Conservation (phyloP, 1,140 invertebrate genomes). For the Drosophila tristis region DNA sequence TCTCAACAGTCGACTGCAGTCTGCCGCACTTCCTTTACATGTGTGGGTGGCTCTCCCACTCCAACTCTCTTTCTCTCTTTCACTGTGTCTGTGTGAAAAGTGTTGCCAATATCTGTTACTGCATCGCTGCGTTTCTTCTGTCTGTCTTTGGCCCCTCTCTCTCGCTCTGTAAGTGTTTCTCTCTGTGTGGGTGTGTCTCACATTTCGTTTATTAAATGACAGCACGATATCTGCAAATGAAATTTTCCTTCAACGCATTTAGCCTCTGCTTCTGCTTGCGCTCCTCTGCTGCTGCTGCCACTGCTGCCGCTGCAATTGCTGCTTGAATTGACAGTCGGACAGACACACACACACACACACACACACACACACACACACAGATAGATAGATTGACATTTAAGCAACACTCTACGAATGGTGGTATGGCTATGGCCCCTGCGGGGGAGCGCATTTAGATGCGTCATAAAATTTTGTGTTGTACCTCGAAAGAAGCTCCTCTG, state of each 20-base stretch:
- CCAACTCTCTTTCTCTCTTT: not conserved
- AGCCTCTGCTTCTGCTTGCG: slow-evolving; percentile 47
- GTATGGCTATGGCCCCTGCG: slow-evolving; percentile 20
- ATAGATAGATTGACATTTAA: slow-evolving; percentile 80
- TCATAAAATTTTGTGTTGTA: slow-evolving; percentile 77
- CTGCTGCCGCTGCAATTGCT: slow-evolving; percentile 65
- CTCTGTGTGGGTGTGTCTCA: slow-evolving; percentile 42
- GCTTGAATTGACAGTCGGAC: slow-evolving; percentile 78
- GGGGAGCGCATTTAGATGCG: slow-evolving; percentile 68
- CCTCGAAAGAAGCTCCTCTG: not conserved
- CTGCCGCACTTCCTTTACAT: slow-evolving; percentile 70
- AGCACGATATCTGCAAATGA: slow-evolving; percentile 84
- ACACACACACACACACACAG: not conserved
- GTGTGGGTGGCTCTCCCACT: slow-evolving; percentile 17
- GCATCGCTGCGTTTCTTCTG: slow-evolving; percentile 70
- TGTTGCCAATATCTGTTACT: slow-evolving; percentile 82
- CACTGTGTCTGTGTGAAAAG: slow-evolving; percentile 62
- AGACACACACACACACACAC: not conserved
- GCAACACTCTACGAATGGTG: slow-evolving; percentile 62
- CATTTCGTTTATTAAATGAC: slow-evolving; percentile 83
- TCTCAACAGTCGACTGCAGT: slow-evolving; percentile 20
- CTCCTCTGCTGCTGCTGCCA: slow-evolving; percentile 9
- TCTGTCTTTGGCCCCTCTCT: slow-evolving; percentile 7
- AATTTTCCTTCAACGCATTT: slow-evolving; percentile 82
- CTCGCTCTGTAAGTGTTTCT: slow-evolving; percentile 11